phyloP scores from a whole-genome alignment of 2,113 vertebrate species.

The Ctenodactylus gundi region DNA sequence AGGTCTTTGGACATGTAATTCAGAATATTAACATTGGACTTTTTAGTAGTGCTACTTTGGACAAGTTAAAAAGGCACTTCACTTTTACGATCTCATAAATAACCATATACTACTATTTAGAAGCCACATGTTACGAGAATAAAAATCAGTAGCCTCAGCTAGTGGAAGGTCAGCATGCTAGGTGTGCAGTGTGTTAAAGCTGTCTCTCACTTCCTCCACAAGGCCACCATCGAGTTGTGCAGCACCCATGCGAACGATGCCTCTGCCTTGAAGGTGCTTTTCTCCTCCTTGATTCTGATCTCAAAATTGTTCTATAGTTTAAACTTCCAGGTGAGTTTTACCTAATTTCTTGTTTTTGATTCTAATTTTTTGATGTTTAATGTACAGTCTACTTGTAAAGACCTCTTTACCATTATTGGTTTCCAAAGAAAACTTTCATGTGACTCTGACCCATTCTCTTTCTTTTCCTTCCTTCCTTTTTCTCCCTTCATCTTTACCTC shows the following conservation, averaged over 20 bases:
- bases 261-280: slow-evolving; percentile 96
- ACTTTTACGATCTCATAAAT: slow-evolving; percentile 7
- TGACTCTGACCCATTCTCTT: too few relatives aligned
- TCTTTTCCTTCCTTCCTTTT: too few relatives aligned
- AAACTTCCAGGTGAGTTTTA: slow-evolving; percentile 94
- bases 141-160: not conserved
- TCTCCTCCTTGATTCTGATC: slow-evolving; percentile 97
- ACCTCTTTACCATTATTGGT: not conserved
- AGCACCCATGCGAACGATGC: slow-evolving; percentile 95
- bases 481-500: not conserved
- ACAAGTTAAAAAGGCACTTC: not conserved
- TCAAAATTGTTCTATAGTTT: slow-evolving; percentile 99
- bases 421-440: not conserved
- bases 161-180: not conserved
- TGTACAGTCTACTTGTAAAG: not conserved
- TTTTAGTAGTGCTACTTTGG: not conserved
- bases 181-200: not conserved
- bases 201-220: slow-evolving; percentile 48
- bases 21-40: slow-evolving; percentile 1
- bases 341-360: not conserved
- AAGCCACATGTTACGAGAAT: slow-evolving; percentile 5
- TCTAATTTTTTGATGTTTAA: not conserved
- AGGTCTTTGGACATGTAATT: not conserved
- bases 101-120: not conserved
- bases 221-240: slow-evolving; percentile 98